These are phyloP conservation scores for Syndactyla subalaris DNA, from an alignment of 2,797 vertebrate species.

Conservation along the genomic window DNA sequence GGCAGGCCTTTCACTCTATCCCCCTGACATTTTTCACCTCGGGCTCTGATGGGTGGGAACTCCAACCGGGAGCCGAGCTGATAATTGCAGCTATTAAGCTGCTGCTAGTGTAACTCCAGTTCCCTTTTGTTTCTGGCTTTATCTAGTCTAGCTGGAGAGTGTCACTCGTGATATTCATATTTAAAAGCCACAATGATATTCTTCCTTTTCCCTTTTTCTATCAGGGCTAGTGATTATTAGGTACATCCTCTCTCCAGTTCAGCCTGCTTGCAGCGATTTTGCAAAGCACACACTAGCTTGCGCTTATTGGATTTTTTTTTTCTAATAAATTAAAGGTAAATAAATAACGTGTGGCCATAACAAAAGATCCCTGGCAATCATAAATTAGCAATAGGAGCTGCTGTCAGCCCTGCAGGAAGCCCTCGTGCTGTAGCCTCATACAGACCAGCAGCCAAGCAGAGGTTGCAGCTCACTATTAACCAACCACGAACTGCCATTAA, in stretches of 20 bases:
- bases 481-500: not conserved
- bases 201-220: constrained; percentile 52
- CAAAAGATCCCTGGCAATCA: constrained; percentile 69
- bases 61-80: constrained; percentile 77
- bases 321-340: not conserved
- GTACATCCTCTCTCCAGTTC: constrained; percentile 78
- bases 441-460: not conserved
- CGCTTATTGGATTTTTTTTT: not conserved
- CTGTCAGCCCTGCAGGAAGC: constrained; percentile 1
- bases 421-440: constrained; percentile 73
- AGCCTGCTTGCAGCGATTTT: constrained; percentile 58
- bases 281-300: constrained; percentile 12
- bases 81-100: constrained; percentile 84
- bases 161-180: constrained; percentile 80
- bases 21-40: constrained; percentile 76
- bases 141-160: constrained; percentile 82
- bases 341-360: not conserved
- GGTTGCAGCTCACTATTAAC: not conserved
- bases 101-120: constrained; percentile 80
- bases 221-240: constrained; percentile 79
- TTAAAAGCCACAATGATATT: constrained; percentile 77
- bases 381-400: constrained; percentile 77
- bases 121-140: constrained; percentile 86
- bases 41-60: constrained; percentile 77
- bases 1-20: constrained; percentile 61